These are phyloP conservation scores for Cyphomyrmex costatus DNA, from an alignment of 1,140 invertebrate genomes.

Conservation along the genomic window DNA sequence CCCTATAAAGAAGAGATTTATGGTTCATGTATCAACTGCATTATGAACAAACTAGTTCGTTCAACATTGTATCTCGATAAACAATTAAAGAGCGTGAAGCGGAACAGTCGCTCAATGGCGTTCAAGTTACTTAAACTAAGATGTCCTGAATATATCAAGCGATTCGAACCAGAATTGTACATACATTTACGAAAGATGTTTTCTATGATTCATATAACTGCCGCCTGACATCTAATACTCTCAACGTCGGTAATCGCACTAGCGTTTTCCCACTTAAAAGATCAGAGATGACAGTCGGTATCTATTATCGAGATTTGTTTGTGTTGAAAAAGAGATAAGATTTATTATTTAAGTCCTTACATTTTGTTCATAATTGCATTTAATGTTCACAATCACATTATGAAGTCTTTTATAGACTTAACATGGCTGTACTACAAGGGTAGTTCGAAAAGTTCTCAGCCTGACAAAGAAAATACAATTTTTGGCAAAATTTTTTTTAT, in stretches of 20 bases:
- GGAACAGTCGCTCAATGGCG: constrained; percentile 65
- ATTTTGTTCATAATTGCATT: neutral
- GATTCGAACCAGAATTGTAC: constrained; percentile 46
- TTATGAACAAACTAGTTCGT: constrained; percentile 66
- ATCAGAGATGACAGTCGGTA: constrained; percentile 19
- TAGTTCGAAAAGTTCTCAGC: too few species aligned
- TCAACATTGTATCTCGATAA: constrained; percentile 73
- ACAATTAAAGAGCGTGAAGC: constrained; percentile 72
- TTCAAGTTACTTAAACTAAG: constrained; percentile 73
- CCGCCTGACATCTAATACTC: constrained; percentile 21
- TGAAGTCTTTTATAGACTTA: neutral
- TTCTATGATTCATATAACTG: constrained; percentile 37
- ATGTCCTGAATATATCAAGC: constrained; percentile 52
- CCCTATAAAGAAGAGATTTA: constrained; percentile 63
- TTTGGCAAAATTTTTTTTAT: too few species aligned
- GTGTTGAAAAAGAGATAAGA: neutral
- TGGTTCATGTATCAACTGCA: constrained; percentile 65
- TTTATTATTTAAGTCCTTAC: constrained; percentile 28
- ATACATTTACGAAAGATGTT: constrained; percentile 58
- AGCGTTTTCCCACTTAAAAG: neutral
- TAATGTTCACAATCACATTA: constrained; percentile 22
- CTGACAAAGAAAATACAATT: too few species aligned
- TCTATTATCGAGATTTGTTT: constrained; percentile 3
- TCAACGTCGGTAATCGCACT: neutral
- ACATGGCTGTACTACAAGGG: constrained; percentile 19